phyloP scores from a whole-genome alignment of 2,888 invertebrate genomes.

The Perizoma flavofasciatum region DNA sequence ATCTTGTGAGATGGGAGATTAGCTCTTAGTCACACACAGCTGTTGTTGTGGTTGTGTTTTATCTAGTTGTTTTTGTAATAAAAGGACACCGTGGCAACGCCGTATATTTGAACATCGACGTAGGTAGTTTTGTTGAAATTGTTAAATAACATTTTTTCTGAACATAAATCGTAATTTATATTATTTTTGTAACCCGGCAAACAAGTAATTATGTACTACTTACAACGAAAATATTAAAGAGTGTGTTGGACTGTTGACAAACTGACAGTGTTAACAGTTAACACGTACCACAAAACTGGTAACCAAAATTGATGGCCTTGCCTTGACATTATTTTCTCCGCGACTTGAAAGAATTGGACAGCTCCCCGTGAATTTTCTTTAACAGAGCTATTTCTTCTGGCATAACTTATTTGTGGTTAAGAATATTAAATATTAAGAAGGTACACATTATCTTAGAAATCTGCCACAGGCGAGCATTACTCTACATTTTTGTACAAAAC shows the following conservation, averaged over 20 bases:
- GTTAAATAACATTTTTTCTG: conserved; percentile 2
- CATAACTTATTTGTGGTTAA: too few species aligned
- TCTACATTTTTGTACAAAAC: background rate
- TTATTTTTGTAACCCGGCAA: conserved; percentile 1
- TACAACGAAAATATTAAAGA: too few species aligned
- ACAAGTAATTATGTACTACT: too few species aligned
- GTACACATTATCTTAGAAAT: too few species aligned
- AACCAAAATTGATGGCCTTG: conserved; percentile 4
- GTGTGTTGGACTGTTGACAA: conserved; percentile 13
- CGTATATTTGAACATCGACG: conserved; percentile 19
- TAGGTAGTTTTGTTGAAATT: conserved; percentile 2
- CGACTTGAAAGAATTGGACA: background rate
- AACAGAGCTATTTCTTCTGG: too few species aligned
- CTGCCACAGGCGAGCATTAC: too few species aligned
- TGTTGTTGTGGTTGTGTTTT: conserved; percentile 19
- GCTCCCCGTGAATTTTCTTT: too few species aligned
- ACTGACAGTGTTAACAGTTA: background rate
- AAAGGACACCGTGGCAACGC: conserved; percentile 28
- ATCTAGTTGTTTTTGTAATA: conserved; percentile 27
- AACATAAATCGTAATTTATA: conserved; percentile 1
- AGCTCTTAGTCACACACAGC: conserved; percentile 31
- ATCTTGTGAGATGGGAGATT: conserved; percentile 32
- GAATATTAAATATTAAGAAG: too few species aligned
- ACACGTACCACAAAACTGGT: background rate
- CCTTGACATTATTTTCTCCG: background rate